Conservation (phyloP, 2,113 vertebrate genomes). For the Epinephelus cyanopodus region DNA sequence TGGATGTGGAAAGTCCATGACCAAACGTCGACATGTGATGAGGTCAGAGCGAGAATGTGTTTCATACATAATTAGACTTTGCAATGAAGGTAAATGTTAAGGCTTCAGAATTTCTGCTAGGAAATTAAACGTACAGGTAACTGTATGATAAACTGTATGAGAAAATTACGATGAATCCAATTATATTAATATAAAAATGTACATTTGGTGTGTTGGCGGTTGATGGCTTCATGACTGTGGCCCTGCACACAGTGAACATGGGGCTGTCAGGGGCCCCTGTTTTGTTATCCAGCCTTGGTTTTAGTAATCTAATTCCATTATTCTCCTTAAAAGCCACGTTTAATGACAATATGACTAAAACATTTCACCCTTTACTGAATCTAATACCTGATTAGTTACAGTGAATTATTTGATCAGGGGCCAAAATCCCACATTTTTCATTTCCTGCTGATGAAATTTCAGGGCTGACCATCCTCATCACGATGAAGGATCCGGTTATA, state of each 20-base stretch:
- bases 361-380: not conserved
- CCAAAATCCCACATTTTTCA: not conserved
- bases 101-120: not conserved
- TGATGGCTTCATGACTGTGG: not conserved
- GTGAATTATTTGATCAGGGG: not conserved
- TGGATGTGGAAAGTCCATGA: too few species aligned
- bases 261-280: not conserved
- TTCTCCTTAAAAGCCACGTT: not conserved
- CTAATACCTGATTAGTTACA: not conserved
- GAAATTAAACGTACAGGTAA: not conserved
- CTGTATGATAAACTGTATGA: not conserved
- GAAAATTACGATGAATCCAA: not conserved
- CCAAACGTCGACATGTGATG: too few species aligned
- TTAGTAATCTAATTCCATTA: not conserved
- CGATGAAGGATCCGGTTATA: constrained; percentile 57
- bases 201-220: not conserved
- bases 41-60: too few species aligned
- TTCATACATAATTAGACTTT: too few species aligned
- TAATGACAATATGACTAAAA: not conserved
- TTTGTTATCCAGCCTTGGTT: not conserved
- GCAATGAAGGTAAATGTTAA: not conserved
- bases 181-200: not conserved
- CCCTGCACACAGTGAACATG: not conserved
- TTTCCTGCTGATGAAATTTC: constrained; percentile 24
- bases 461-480: constrained; percentile 44